Percentiles rank a stretch among this genome's conserved stretches.
These are phyloP conservation scores for Nasonia vitripennis DNA, from an alignment of 1,140 invertebrate genomes.

Conservation along the genomic window DNA sequence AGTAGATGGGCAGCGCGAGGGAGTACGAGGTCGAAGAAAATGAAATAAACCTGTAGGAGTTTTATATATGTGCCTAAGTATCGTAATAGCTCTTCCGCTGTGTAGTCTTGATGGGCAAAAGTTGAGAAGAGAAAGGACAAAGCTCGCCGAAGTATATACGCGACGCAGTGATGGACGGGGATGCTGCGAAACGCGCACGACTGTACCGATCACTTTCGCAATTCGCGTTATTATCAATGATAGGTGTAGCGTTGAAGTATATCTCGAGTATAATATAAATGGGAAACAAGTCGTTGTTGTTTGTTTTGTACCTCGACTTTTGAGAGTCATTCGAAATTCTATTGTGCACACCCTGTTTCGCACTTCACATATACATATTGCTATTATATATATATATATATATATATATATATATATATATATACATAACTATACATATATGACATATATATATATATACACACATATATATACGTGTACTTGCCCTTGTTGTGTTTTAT, in stretches of 20 bases:
- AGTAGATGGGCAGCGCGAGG: neutral
- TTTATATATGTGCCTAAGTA: conserved; percentile 51
- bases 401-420: conserved; percentile 41
- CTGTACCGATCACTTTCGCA: conserved; percentile 3
- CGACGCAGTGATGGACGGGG: neutral
- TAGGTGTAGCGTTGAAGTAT: conserved; percentile 32
- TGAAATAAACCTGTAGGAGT: conserved; percentile 8
- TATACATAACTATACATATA: too few relatives aligned
- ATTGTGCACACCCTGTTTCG: conserved; percentile 47
- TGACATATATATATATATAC: conserved; percentile 28
- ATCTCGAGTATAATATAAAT: neutral
- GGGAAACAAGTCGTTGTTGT: conserved; percentile 37
- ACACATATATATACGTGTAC: conserved; percentile 42
- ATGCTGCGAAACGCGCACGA: neutral
- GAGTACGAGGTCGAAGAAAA: neutral
- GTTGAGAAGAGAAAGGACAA: neutral
- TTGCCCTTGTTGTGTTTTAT: conserved; percentile 53
- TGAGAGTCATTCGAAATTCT: conserved; percentile 52
- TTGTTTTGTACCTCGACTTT: conserved; percentile 51
- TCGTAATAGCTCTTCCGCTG: conserved; percentile 35
- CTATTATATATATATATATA: conserved; percentile 44
- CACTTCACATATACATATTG: conserved; percentile 48
- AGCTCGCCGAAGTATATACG: conserved; percentile 30
- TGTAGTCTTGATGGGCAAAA: conserved; percentile 27
- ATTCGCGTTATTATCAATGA: conserved; percentile 17